Evolutionary conservation across 2,797 vertebrate species (phyloP).

Genomic region (Meriones psammophilus): DNA sequence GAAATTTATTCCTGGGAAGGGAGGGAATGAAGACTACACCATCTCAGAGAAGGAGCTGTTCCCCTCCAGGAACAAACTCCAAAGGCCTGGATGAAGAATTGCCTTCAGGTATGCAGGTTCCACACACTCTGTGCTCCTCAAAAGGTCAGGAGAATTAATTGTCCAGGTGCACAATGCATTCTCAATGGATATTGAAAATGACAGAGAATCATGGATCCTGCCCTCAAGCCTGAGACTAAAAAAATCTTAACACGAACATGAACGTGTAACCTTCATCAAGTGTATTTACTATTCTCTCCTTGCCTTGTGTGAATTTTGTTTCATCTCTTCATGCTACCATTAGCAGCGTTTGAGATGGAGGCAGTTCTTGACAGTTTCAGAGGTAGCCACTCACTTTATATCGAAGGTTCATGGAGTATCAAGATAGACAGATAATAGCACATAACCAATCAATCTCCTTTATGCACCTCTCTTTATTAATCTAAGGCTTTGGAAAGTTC

Average conservation of each 20-base stretch:
- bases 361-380: constrained; percentile 24
- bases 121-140: constrained; percentile 38
- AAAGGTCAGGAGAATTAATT: constrained; percentile 70
- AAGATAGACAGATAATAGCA: constrained; percentile 24
- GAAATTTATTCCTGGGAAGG: constrained; percentile 67
- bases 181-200: neutral
- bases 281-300: neutral
- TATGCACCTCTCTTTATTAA: neutral
- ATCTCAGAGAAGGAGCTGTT: neutral
- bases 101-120: constrained; percentile 29
- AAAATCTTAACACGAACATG: neutral
- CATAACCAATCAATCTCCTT: constrained; percentile 14
- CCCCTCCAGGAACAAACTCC: constrained; percentile 7
- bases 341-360: neutral
- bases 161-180: neutral
- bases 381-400: neutral
- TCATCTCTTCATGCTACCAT: neutral
- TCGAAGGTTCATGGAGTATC: constrained; percentile 45
- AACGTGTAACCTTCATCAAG: neutral
- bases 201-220: neutral
- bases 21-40: constrained; percentile 10
- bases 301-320: constrained; percentile 42
- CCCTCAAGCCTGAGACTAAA: neutral
- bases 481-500: constrained; percentile 50
- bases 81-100: neutral